phyloP scores from a whole-genome alignment of 2,113 vertebrate genomes.

The Ptilonorhynchus violaceus region DNA sequence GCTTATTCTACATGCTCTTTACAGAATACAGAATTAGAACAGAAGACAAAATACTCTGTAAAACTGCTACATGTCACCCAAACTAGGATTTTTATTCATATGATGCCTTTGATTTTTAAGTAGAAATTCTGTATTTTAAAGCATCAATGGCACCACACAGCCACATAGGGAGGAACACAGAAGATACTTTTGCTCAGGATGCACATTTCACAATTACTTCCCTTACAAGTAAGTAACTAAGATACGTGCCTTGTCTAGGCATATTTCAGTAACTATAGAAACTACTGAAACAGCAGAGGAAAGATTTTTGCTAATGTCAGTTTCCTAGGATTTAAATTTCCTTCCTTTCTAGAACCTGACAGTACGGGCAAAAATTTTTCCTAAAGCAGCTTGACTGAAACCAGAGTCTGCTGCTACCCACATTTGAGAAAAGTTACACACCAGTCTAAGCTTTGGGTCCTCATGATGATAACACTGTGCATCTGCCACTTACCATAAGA shows the following conservation, averaged over 20 bases:
- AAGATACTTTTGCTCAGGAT: background rate
- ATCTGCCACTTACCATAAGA: background rate
- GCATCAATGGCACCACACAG: background rate
- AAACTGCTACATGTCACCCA: background rate
- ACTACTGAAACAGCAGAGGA: background rate
- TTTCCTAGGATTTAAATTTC: background rate
- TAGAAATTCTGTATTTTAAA: background rate
- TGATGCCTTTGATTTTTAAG: slow-evolving; percentile 10
- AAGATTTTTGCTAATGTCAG: background rate
- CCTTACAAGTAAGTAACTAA: background rate
- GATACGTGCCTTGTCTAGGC: background rate
- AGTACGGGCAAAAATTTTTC: background rate
- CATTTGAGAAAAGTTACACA: background rate
- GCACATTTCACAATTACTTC: background rate
- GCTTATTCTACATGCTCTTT: background rate
- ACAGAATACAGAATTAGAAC: background rate
- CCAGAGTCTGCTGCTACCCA: background rate
- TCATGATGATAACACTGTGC: background rate
- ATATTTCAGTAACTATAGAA: background rate
- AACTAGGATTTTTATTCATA: background rate
- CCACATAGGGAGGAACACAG: background rate
- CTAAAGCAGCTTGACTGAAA: background rate
- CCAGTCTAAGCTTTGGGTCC: background rate
- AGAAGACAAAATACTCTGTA: background rate
- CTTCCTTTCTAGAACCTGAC: background rate